Conservation (phyloP, 2,797 vertebrate genomes). For the Gobionotothen gibberifrons region DNA sequence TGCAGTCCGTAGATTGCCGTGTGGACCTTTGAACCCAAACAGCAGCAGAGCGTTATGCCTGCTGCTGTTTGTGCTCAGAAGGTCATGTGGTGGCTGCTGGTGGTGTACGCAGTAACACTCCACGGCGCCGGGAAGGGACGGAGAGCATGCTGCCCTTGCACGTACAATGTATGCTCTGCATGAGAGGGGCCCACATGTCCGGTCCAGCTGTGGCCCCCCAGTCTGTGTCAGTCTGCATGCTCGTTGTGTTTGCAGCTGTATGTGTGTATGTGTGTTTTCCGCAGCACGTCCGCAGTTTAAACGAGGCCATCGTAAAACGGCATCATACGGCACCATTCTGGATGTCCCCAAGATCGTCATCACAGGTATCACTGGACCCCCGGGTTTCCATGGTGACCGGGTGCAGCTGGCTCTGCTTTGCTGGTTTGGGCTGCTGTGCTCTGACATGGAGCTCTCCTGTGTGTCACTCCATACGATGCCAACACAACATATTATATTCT, state of each 20-base stretch:
- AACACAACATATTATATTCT: background rate
- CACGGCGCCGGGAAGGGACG: constrained; percentile 34
- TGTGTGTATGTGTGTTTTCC: constrained; percentile 96
- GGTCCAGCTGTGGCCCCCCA: constrained; percentile 45
- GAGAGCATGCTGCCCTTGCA: constrained; percentile 76
- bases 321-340: constrained; percentile 99
- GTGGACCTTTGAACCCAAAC: constrained; percentile 25
- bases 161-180: constrained; percentile 62
- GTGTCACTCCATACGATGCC: constrained; percentile 72
- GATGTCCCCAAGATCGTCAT: constrained; percentile 99
- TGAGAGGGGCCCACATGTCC: constrained; percentile 61
- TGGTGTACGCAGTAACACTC: background rate
- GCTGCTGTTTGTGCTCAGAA: constrained; percentile 42
- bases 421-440: constrained; percentile 59
- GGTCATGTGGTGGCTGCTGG: background rate
- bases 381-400: constrained; percentile 83
- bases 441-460: constrained; percentile 57
- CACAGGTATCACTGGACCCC: constrained; percentile 95
- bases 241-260: constrained; percentile 87
- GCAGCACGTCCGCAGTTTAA: constrained; percentile 95
- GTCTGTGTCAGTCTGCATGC: constrained; percentile 89
- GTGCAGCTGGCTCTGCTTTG: constrained; percentile 68
- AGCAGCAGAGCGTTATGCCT: constrained; percentile 32
- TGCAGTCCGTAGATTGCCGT: constrained; percentile 11
- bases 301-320: constrained; percentile 99